Evolutionary conservation across 2,797 vertebrate genomes (phyloP).

Genomic region (Enteromius mattozi): DNA sequence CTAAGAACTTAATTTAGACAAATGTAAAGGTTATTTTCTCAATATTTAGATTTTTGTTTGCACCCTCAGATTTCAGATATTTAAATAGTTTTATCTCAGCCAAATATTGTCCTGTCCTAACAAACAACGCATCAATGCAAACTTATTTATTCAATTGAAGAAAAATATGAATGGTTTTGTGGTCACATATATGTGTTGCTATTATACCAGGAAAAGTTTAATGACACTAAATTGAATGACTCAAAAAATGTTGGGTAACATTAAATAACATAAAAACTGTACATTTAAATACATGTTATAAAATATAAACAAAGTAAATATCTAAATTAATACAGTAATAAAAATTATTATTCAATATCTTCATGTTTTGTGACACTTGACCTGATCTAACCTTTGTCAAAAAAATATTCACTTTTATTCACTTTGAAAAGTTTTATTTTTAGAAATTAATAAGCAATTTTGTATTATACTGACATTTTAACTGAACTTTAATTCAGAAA

Average conservation of each 20-base stretch:
- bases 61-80: too few relatives aligned
- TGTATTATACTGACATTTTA: background rate
- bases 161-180: too few relatives aligned
- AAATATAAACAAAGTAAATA: background rate
- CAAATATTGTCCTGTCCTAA: too few relatives aligned
- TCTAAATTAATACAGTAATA: background rate
- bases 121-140: too few relatives aligned
- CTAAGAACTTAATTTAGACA: too few relatives aligned
- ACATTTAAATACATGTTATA: too few relatives aligned
- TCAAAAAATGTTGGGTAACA: background rate
- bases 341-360: background rate
- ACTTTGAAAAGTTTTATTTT: background rate
- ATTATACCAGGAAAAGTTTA: background rate
- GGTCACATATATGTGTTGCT: too few relatives aligned
- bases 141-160: too few relatives aligned
- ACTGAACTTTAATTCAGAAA: background rate
- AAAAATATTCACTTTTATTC: background rate
- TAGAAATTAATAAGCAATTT: background rate
- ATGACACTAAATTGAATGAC: background rate
- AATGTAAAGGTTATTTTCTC: too few relatives aligned
- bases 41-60: too few relatives aligned
- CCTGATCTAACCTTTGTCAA: background rate
- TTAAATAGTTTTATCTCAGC: too few relatives aligned
- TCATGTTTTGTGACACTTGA: background rate
- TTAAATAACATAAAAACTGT: background rate